These are phyloP conservation scores for Holothuria scabra DNA, from an alignment of 53 echinoderm and acorn worm genomes.

Conservation along the genomic window DNA sequence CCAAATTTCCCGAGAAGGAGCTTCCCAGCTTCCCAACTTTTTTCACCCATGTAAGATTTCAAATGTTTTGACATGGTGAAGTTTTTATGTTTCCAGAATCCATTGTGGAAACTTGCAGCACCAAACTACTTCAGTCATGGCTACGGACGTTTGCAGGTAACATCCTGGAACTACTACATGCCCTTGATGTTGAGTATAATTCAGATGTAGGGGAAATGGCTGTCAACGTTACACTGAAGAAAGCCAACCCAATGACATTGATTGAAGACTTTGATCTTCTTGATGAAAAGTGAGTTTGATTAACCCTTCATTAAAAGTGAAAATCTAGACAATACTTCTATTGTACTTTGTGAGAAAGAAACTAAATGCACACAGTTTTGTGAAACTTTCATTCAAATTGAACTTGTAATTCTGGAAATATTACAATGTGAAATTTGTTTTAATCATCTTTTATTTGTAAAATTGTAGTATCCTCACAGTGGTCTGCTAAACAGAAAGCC, in stretches of 20 bases:
- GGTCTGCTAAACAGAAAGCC: no score
- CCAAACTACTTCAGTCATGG: slow-evolving; percentile 89
- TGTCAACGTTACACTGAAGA: slow-evolving; percentile 68
- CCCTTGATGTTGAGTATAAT: slow-evolving; percentile 92
- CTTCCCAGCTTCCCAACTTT: no score
- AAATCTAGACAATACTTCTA: no score
- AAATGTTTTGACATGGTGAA: neutral
- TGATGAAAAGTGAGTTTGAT: slow-evolving; percentile 76
- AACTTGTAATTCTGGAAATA: no score
- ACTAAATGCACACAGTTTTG: no score
- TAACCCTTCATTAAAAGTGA: neutral
- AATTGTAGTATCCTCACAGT: no score
- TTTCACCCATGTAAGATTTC: no score
- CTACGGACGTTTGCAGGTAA: slow-evolving; percentile 88
- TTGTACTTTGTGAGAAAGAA: no score
- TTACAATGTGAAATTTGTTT: no score
- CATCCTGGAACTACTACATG: slow-evolving; percentile 75
- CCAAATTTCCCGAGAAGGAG: no score
- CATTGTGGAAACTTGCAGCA: slow-evolving; percentile 71
- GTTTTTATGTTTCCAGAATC: slow-evolving; percentile 54
- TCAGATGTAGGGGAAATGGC: slow-evolving; percentile 74
- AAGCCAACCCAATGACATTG: slow-evolving; percentile 66
- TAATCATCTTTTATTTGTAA: no score
- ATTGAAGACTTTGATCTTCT: slow-evolving; percentile 92
- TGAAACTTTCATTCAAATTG: no score